Evolutionary conservation across 1,140 invertebrate genomes (phyloP).

Genomic region (Batillaria attramentaria): DNA sequence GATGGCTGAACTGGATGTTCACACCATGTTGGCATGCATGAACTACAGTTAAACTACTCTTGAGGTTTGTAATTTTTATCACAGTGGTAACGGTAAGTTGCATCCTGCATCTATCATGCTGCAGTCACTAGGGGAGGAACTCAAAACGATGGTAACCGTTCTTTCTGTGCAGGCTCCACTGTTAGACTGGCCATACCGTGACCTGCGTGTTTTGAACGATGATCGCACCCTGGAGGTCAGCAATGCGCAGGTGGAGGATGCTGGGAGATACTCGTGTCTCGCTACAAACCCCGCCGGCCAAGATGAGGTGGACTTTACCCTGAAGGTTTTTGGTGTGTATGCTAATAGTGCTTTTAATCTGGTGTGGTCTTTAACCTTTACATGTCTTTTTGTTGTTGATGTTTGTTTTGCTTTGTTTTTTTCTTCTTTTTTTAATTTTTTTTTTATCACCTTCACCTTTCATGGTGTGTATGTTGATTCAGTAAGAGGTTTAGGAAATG

Average conservation of each 20-base stretch:
- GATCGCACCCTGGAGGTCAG: slow-evolving; percentile 67
- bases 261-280: slow-evolving; percentile 73
- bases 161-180: slow-evolving; percentile 52
- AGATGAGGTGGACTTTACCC: slow-evolving; percentile 64
- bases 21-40: too few species aligned
- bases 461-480: neutral
- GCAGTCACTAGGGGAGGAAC: too few species aligned
- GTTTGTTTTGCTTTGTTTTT: neutral
- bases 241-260: slow-evolving; percentile 69
- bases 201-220: slow-evolving; percentile 50
- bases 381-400: neutral
- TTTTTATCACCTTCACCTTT: neutral
- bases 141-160: too few species aligned
- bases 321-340: slow-evolving; percentile 67
- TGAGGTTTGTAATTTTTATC: too few species aligned
- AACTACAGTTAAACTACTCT: too few species aligned
- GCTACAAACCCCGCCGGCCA: slow-evolving; percentile 73
- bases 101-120: too few species aligned
- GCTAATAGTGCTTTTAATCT: neutral
- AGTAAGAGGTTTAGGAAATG: too few species aligned
- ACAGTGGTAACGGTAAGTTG: too few species aligned
- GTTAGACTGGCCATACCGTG: slow-evolving; percentile 61
- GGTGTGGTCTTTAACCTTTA: neutral
- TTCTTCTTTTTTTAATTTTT: neutral
- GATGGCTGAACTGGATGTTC: too few species aligned